Evolutionary conservation across 2,797 vertebrate species (phyloP).

Genomic region (Chiroxiphia lanceolata): DNA sequence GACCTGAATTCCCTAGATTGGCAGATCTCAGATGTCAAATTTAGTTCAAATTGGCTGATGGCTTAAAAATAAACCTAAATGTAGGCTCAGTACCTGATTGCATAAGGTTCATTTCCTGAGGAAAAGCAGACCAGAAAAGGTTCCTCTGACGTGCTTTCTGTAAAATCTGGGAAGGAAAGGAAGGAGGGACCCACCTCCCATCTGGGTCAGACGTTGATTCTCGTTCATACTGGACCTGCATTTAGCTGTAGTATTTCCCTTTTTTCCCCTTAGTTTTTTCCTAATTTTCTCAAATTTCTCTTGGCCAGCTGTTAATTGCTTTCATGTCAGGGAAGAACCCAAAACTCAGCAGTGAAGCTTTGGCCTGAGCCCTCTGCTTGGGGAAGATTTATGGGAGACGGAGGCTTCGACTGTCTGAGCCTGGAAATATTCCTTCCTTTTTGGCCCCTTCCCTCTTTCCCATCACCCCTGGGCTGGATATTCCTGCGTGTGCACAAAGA

Average conservation of each 20-base stretch:
- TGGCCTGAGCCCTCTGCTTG: background rate
- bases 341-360: background rate
- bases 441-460: background rate
- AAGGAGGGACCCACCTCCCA: background rate
- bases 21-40: background rate
- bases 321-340: background rate
- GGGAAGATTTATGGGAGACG: slow-evolving; percentile 38
- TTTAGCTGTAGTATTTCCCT: too few species aligned
- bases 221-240: rapidly evolving
- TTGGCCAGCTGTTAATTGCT: background rate
- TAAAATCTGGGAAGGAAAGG: background rate
- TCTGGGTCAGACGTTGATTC: background rate
- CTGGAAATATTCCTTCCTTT: slow-evolving; percentile 48
- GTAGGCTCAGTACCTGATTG: background rate
- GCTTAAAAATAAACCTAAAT: background rate
- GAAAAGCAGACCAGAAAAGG: background rate
- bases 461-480: background rate
- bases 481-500: background rate
- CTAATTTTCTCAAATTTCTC: background rate
- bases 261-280: rapidly evolving
- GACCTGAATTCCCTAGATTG: background rate
- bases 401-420: background rate
- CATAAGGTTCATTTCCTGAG: background rate
- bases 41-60: background rate
- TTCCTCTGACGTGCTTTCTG: background rate